phyloP scores from a whole-genome alignment of 2,113 vertebrate genomes.

The Cyprinodon tularosa region DNA sequence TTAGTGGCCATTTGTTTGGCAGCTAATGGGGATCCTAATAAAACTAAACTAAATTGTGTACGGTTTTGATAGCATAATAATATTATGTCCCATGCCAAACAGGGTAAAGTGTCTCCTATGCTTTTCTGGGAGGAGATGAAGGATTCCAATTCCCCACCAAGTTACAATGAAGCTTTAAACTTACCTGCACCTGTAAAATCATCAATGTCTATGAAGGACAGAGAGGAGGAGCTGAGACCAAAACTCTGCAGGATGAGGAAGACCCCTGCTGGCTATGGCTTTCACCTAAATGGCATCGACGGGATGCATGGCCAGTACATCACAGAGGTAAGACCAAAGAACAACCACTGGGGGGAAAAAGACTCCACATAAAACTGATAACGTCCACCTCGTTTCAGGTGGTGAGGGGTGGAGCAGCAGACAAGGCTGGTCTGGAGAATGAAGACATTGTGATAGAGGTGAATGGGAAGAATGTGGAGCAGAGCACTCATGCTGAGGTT shows the following conservation, averaged over 20 bases:
- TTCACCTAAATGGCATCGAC: constrained; percentile 87
- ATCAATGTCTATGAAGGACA: constrained; percentile 8
- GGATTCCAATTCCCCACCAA: constrained; percentile 54
- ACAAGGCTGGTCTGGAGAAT: constrained; percentile 84
- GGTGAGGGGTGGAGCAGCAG: constrained; percentile 80
- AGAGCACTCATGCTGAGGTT: constrained; percentile 82
- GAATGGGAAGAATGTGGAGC: constrained; percentile 84
- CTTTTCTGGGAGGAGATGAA: constrained; percentile 81
- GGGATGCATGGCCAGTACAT: constrained; percentile 84
- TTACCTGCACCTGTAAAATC: constrained; percentile 16
- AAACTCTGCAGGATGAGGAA: constrained; percentile 88
- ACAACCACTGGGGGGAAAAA: rapidly evolving
- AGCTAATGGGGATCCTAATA: too few relatives aligned
- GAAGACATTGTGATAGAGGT: constrained; percentile 89
- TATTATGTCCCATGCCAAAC: constrained; percentile 16
- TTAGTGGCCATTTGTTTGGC: too few relatives aligned
- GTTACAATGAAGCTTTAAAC: constrained; percentile 63
- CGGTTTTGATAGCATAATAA: background rate
- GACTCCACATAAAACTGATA: background rate
- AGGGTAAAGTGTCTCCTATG: constrained; percentile 88
- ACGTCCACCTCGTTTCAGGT: constrained; percentile 76
- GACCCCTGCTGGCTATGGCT: constrained; percentile 85
- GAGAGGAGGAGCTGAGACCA: constrained; percentile 78
- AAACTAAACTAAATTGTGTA: background rate
- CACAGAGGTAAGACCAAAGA: constrained; percentile 81